A percentile compares a stretch with the other conserved stretches of the same genome.
phyloP scores from a whole-genome alignment of 2,113 vertebrate genomes.

The Setophaga petechia region DNA sequence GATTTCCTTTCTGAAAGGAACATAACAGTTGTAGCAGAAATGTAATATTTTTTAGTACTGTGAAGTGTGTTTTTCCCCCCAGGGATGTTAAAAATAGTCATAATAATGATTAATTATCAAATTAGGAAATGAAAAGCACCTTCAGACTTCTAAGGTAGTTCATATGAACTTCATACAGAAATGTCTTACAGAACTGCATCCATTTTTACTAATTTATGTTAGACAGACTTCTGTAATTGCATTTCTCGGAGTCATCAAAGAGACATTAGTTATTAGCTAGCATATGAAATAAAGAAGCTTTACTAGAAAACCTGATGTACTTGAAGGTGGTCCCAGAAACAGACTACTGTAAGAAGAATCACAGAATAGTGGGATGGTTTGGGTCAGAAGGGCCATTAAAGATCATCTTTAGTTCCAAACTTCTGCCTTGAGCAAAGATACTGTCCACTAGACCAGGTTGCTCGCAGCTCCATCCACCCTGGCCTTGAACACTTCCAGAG shows the following conservation, averaged over 20 bases:
- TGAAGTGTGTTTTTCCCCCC: not conserved
- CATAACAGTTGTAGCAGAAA: not conserved
- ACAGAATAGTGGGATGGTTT: not conserved
- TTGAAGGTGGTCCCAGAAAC: not conserved
- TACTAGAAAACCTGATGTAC: not conserved
- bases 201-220: not conserved
- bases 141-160: not conserved
- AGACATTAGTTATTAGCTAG: not conserved
- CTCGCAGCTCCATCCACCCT: not conserved
- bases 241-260: not conserved
- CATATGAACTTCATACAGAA: not conserved
- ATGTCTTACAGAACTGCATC: not conserved
- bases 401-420: not conserved
- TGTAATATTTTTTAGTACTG: not conserved
- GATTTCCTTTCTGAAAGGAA: not conserved
- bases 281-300: not conserved
- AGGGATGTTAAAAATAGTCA: not conserved
- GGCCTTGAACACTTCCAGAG: not conserved
- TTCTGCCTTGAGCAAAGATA: not conserved
- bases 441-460: not conserved
- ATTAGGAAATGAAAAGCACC: not conserved
- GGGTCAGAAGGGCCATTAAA: not conserved
- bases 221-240: not conserved
- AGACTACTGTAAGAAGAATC: not conserved
- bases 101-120: not conserved